phyloP scores from a whole-genome alignment of 2,888 invertebrate species.

The Synergus japonicus region DNA sequence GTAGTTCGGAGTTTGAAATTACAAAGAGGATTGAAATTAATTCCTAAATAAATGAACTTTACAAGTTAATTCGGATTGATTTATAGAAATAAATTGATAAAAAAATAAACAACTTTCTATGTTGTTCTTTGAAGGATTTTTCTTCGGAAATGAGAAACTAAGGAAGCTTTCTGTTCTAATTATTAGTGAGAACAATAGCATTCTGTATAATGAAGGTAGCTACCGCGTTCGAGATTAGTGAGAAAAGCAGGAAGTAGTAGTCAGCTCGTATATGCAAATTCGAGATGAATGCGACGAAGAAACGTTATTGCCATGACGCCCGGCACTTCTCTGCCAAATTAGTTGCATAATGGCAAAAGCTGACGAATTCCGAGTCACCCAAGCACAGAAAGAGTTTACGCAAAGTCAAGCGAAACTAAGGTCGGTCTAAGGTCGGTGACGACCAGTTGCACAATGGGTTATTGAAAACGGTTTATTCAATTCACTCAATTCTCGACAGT shows the following conservation, averaged over 20 bases:
- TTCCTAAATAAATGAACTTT: too few relatives aligned
- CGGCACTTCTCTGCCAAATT: conserved; percentile 5
- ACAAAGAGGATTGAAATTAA: too few relatives aligned
- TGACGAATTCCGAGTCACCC: conserved; percentile 3
- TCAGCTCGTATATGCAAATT: not conserved
- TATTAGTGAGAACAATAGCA: conserved; percentile 7
- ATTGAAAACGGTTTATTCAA: conserved; percentile 25
- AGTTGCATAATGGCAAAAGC: conserved; percentile 13
- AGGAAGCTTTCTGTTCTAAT: not conserved
- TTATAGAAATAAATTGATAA: not conserved
- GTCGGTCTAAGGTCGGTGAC: conserved; percentile 52
- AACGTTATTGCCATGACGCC: conserved; percentile 19
- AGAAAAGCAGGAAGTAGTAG: conserved; percentile 10
- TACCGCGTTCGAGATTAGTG: not conserved
- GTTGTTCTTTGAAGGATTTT: not conserved
- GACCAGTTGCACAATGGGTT: conserved; percentile 53
- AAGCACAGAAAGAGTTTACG: conserved; percentile 49
- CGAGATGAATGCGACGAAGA: conserved; percentile 4
- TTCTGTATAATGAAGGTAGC: not conserved
- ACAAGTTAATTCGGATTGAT: too few relatives aligned
- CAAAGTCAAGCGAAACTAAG: conserved; percentile 53
- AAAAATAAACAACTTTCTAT: not conserved
- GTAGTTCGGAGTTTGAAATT: too few relatives aligned
- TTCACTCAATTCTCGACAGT: conserved; percentile 28
- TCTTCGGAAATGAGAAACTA: not conserved